A percentile compares a stretch with the other conserved stretches of the same genome.
Conservation (phyloP, 1,140 invertebrate genomes). For the Bicyclus anynana region DNA sequence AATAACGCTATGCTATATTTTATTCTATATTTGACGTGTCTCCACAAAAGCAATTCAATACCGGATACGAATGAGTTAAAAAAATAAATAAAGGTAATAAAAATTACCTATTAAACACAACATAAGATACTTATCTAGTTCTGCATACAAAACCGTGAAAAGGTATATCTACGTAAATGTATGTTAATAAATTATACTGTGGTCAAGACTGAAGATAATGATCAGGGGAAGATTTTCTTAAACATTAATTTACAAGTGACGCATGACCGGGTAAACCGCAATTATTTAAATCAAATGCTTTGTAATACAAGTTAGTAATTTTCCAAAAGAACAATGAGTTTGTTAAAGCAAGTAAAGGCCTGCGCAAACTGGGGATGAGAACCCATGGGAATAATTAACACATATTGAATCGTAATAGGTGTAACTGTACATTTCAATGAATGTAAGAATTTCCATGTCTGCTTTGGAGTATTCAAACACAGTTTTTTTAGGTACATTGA, state of each 20-base stretch:
- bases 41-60: too few species aligned
- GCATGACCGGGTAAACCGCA: conserved; percentile 20
- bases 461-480: too few species aligned
- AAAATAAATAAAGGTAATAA: background rate
- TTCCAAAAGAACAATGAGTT: conserved; percentile 17
- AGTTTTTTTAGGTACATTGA: too few species aligned
- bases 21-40: too few species aligned
- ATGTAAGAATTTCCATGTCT: too few species aligned
- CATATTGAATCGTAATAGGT: too few species aligned
- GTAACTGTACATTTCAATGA: too few species aligned
- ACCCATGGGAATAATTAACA: background rate
- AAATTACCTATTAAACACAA: background rate
- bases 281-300: conserved; percentile 19
- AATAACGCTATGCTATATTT: too few species aligned
- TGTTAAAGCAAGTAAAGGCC: background rate
- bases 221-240: conserved; percentile 14
- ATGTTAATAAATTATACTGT: conserved; percentile 15
- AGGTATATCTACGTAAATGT: background rate
- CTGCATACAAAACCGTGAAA: background rate
- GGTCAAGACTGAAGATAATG: conserved; percentile 7
- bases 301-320: conserved; percentile 14
- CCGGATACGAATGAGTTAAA: background rate
- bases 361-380: too few species aligned
- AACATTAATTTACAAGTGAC: conserved; percentile 12
- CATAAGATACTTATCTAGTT: background rate